Evolutionary conservation across 2,113 vertebrate species (phyloP).

Genomic region (Etia nguti): DNA sequence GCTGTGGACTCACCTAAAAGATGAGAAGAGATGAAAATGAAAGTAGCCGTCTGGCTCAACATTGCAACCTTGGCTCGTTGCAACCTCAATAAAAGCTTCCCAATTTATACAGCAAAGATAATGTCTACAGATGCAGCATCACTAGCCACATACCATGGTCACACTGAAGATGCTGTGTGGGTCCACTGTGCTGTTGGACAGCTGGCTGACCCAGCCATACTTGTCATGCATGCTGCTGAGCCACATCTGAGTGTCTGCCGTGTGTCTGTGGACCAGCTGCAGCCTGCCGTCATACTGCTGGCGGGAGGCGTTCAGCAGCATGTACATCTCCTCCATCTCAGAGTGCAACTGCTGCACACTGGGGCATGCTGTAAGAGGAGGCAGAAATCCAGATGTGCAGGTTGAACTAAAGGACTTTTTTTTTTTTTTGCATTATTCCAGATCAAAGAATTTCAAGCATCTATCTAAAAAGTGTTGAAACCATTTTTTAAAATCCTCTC

Average conservation of each 20-base stretch:
- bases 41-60: background rate
- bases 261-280: slow-evolving; percentile 74
- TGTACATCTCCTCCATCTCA: slow-evolving; percentile 75
- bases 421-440: background rate
- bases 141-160: slow-evolving; percentile 60
- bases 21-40: background rate
- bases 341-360: slow-evolving; percentile 67
- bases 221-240: slow-evolving; percentile 72
- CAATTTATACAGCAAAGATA: background rate
- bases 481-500: background rate
- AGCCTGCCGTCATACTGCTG: slow-evolving; percentile 78
- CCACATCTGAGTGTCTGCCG: slow-evolving; percentile 72
- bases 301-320: slow-evolving; percentile 75
- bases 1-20: slow-evolving; percentile 59
- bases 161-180: slow-evolving; percentile 69
- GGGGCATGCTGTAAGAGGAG: slow-evolving; percentile 72
- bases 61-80: background rate
- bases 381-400: background rate
- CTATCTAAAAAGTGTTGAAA: background rate
- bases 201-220: slow-evolving; percentile 79
- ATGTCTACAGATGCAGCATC: background rate
- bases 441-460: background rate
- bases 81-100: background rate
- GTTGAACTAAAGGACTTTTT: background rate
- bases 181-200: slow-evolving; percentile 56